phyloP scores from a whole-genome alignment of 2,113 vertebrate species.

The Proteles cristata region DNA sequence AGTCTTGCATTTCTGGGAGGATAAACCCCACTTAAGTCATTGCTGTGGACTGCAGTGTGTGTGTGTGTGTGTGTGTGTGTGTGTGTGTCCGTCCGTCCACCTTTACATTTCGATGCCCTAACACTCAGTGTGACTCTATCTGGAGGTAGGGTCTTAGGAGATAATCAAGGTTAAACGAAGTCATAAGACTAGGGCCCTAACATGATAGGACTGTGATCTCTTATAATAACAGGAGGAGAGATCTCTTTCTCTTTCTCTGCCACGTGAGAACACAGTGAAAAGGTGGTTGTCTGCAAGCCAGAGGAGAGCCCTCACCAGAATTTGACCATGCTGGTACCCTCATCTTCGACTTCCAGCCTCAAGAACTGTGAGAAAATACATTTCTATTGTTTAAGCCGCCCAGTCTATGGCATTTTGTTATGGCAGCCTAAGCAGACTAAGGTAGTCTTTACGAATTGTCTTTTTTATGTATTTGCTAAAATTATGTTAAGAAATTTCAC shows the following conservation, averaged over 20 bases:
- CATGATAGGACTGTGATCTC: background rate
- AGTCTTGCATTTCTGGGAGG: background rate
- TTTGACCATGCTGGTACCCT: background rate
- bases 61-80: too few relatives aligned
- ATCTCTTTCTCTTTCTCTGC: background rate
- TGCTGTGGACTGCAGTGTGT: background rate
- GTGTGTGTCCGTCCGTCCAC: too few relatives aligned
- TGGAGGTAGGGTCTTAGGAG: background rate
- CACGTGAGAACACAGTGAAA: background rate
- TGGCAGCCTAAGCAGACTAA: background rate
- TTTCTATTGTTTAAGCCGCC: background rate
- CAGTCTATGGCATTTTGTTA: background rate
- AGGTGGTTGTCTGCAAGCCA: background rate
- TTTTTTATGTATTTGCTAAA: background rate
- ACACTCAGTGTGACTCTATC: background rate
- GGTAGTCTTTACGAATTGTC: background rate
- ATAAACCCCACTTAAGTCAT: background rate
- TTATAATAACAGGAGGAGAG: background rate
- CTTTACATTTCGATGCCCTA: background rate
- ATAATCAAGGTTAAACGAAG: background rate
- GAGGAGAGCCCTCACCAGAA: background rate
- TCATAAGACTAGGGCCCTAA: background rate
- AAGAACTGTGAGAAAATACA: background rate
- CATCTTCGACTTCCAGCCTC: background rate
- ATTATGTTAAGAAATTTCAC: background rate